Evolutionary conservation across 2,888 invertebrate genomes (phyloP).

Genomic region (Caradrina kadenii): DNA sequence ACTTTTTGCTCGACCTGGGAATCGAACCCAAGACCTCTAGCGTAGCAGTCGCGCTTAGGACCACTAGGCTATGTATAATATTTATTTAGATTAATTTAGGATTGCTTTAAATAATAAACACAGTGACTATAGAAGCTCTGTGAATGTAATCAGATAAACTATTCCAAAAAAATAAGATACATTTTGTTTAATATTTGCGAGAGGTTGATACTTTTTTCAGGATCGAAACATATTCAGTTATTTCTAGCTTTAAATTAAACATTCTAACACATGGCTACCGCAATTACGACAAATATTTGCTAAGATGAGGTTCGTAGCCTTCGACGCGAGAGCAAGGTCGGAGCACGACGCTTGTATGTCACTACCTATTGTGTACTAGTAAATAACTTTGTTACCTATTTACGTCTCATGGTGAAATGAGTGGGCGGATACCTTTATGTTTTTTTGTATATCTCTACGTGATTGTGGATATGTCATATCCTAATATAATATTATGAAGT

Average conservation of each 20-base stretch:
- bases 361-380: slow-evolving; percentile 66
- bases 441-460: slow-evolving; percentile 3
- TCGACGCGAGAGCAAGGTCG: slow-evolving; percentile 78
- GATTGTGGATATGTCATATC: not conserved
- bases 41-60: no score
- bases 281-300: slow-evolving; percentile 57
- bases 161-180: not conserved
- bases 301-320: slow-evolving; percentile 73
- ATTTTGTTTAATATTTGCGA: no score
- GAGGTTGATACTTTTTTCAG: not conserved
- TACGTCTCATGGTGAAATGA: slow-evolving; percentile 29
- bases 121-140: no score
- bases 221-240: not conserved
- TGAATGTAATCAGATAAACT: not conserved
- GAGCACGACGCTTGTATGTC: slow-evolving; percentile 69
- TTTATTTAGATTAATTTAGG: not conserved
- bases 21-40: no score
- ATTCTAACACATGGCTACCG: not conserved
- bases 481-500: no score
- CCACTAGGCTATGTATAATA: not conserved
- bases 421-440: slow-evolving; percentile 22
- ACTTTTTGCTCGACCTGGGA: no score
- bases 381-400: slow-evolving; percentile 43
- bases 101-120: no score
- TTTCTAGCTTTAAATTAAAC: not conserved